Evolutionary conservation across 2,888 invertebrate genomes (phyloP).

Genomic region (Cerastoderma edule): DNA sequence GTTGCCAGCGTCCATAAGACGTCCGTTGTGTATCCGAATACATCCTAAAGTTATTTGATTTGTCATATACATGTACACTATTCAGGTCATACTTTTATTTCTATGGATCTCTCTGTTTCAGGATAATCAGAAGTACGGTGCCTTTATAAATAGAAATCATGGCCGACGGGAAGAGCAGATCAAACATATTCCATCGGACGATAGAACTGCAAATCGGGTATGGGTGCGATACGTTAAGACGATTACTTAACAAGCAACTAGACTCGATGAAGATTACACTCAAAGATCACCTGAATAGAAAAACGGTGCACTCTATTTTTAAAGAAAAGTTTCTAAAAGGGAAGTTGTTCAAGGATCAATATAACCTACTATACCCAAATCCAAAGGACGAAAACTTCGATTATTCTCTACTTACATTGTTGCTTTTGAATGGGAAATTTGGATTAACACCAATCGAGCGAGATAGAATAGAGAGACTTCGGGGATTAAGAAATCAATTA

Average conservation of each 20-base stretch:
- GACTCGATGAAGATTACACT: background rate
- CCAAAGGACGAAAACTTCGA: background rate
- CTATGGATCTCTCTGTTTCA: too few species aligned
- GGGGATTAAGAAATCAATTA: conserved; percentile 10
- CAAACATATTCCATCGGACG: conserved; percentile 15
- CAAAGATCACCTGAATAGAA: background rate
- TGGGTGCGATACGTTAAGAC: conserved; percentile 10
- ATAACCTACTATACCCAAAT: conserved; percentile 1
- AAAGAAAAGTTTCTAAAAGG: background rate
- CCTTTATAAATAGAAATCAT: too few species aligned
- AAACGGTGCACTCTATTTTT: background rate
- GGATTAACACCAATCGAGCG: background rate
- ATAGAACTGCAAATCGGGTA: conserved; percentile 16
- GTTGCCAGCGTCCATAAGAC: too few species aligned
- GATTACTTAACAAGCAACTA: conserved; percentile 4
- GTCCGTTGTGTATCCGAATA: too few species aligned
- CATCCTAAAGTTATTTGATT: too few species aligned
- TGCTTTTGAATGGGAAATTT: conserved; percentile 12
- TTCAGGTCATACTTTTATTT: too few species aligned
- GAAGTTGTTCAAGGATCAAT: background rate
- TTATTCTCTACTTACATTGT: background rate
- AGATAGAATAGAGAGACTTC: background rate
- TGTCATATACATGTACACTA: too few species aligned
- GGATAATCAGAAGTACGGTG: too few species aligned
- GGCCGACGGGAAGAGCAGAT: too few species aligned